Conservation (phyloP, 2,888 invertebrate genomes). For the Agriopis leucophaearia region DNA sequence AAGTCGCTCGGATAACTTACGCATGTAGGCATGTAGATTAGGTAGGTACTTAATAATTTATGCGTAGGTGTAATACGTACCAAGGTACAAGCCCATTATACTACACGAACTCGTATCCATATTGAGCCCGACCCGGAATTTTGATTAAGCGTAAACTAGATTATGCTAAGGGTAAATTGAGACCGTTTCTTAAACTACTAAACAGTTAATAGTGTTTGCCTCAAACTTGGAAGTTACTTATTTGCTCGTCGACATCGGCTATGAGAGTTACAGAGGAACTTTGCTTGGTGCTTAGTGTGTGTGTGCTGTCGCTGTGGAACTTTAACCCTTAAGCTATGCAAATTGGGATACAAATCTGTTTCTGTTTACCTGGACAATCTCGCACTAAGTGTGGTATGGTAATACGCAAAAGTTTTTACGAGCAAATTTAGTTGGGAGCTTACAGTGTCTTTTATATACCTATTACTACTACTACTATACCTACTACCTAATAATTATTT, state of each 20-base stretch:
- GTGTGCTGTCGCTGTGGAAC: conserved; percentile 36
- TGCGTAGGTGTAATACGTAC: conserved; percentile 53
- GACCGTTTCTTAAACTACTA: conserved; percentile 80
- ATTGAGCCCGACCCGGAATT: conserved; percentile 77
- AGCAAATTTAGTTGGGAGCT: not conserved
- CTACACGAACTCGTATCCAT: conserved; percentile 63
- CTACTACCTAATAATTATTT: no score
- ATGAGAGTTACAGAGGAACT: conserved; percentile 74
- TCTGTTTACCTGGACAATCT: conserved; percentile 52
- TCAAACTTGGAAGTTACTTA: conserved; percentile 76
- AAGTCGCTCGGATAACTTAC: conserved; percentile 40
- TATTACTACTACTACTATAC: not conserved
- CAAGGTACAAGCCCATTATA: conserved; percentile 59
- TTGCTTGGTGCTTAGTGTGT: conserved; percentile 52
- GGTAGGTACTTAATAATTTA: conserved; percentile 61
- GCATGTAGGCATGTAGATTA: conserved; percentile 41
- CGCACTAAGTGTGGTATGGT: conserved; percentile 31
- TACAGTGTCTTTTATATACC: not conserved
- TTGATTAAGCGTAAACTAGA: conserved; percentile 81
- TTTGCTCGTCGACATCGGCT: conserved; percentile 71
- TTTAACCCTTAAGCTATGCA: conserved; percentile 65
- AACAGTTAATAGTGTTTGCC: conserved; percentile 80
- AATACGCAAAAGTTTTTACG: no score
- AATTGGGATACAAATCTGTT: conserved; percentile 70
- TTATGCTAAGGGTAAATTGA: conserved; percentile 75